These are phyloP conservation scores for Archaeoteleia sp. DNA, from an alignment of 2,888 invertebrate species.

Conservation along the genomic window DNA sequence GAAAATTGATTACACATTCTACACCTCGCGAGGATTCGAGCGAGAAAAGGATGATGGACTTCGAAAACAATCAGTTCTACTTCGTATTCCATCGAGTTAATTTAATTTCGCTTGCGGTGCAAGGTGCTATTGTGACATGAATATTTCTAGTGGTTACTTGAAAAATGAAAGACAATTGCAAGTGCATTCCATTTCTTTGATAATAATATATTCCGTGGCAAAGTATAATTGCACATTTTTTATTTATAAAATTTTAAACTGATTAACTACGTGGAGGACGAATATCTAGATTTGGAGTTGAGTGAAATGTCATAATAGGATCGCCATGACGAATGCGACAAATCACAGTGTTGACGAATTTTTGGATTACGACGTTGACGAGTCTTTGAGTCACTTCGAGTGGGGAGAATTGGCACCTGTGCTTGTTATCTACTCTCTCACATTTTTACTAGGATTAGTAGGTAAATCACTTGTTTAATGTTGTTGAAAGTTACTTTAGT, in stretches of 20 bases:
- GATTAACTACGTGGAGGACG: not conserved
- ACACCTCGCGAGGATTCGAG: not conserved
- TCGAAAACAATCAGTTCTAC: not conserved
- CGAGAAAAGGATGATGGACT: not conserved
- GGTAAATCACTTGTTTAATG: too few relatives aligned
- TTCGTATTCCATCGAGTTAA: too few relatives aligned
- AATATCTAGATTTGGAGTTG: not conserved
- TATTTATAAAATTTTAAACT: too few relatives aligned
- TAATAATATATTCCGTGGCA: too few relatives aligned
- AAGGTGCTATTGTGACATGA: too few relatives aligned
- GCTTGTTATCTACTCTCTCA: slow-evolving; percentile 78
- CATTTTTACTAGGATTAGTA: slow-evolving; percentile 78
- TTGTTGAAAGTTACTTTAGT: too few relatives aligned
- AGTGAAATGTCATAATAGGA: slow-evolving; percentile 16
- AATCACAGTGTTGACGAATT: slow-evolving; percentile 62
- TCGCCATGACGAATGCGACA: slow-evolving; percentile 58
- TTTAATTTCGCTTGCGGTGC: too few relatives aligned
- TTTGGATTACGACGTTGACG: slow-evolving; percentile 76
- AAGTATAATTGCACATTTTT: too few relatives aligned
- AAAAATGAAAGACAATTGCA: too few relatives aligned
- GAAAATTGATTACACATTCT: slow-evolving; percentile 10
- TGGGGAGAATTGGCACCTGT: slow-evolving; percentile 78
- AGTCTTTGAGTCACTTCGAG: slow-evolving; percentile 75
- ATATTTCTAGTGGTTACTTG: too few relatives aligned
- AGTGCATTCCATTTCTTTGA: too few relatives aligned